These are phyloP conservation scores for Nymphicus hollandicus DNA, from an alignment of 2,113 vertebrate species.

Conservation along the genomic window DNA sequence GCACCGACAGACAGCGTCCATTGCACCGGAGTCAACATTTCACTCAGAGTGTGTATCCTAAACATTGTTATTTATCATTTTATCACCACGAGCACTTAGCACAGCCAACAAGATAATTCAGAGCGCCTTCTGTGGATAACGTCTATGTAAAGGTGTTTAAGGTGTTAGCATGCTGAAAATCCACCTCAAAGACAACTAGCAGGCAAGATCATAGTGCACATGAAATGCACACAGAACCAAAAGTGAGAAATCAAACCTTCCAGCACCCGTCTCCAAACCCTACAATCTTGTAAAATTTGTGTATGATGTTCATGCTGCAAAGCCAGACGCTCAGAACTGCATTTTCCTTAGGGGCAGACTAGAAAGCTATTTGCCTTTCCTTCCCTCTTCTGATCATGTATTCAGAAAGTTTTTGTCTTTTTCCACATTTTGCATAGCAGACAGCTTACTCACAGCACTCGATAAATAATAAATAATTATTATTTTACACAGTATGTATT, in stretches of 20 bases:
- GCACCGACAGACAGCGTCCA: not conserved
- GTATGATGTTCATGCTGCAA: not conserved
- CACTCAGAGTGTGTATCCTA: not conserved
- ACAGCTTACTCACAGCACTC: not conserved
- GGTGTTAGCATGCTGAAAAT: not conserved
- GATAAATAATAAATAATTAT: constrained; percentile 46
- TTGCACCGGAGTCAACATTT: not conserved
- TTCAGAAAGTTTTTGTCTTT: not conserved
- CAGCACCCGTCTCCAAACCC: not conserved
- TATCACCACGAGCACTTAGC: not conserved
- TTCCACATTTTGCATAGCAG: not conserved
- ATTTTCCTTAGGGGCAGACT: not conserved
- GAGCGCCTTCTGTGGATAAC: not conserved
- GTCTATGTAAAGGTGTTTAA: not conserved
- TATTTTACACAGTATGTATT: constrained; percentile 4
- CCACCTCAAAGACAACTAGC: not conserved
- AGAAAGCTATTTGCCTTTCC: not conserved
- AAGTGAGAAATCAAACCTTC: not conserved
- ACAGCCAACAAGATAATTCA: not conserved
- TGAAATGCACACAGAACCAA: not conserved
- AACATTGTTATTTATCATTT: not conserved
- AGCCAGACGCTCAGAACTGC: not conserved
- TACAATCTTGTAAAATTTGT: not conserved
- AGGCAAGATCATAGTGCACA: not conserved
- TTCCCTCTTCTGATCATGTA: not conserved